Evolutionary conservation across 2,797 vertebrate species (phyloP), one percentile per base, ranked within the genome.

Genomic region (Cuniculus paca): DNA sequence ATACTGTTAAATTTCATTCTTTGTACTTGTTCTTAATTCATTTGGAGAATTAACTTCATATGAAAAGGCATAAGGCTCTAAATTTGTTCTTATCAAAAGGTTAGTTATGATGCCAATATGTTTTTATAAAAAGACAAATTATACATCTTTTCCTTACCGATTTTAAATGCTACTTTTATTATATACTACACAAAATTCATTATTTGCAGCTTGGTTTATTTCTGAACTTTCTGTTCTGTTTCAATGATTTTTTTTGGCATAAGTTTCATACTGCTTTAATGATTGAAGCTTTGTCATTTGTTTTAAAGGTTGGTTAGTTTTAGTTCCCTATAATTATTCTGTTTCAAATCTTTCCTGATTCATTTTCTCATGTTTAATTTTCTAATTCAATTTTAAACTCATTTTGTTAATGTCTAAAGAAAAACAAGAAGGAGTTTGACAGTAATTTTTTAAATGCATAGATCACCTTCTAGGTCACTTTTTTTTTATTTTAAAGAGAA

Each of bases 21-120:
- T 88, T 81, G 10, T 65, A 83, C 17, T 96, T 65, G 81, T 34
- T 83, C 77, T 91, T 95, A 91, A 88, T 39, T 54, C 19, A 95
- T 58, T 95, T 74, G 20, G 50, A 82, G 6, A 96, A 92, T 50
- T 91, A 68, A 75, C 58, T 96, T 80, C 80, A 79, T 84, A 81
- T 96, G 85, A 68, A 70, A 7, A 9, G 65, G 7, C 10, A 45
- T 84, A 88, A 92, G 1, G 8, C 14, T 95, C 16, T 86, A 91
- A 60, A 86, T 74, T 90, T 90, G 28, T 94, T 77, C 16, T 91
- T 83, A 17, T 13, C 31, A 72, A 52, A 14, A 50, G 12, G 28
- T 86, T 89, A 89, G 28, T 48, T 6, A 28, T 88, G 81, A 13
- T 0, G 28, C 34, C 5, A 63, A 91, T 5, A 79, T 28, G 36